These are phyloP conservation scores for Coelopa frigida DNA, from an alignment of 1,140 invertebrate genomes.

Conservation along the genomic window DNA sequence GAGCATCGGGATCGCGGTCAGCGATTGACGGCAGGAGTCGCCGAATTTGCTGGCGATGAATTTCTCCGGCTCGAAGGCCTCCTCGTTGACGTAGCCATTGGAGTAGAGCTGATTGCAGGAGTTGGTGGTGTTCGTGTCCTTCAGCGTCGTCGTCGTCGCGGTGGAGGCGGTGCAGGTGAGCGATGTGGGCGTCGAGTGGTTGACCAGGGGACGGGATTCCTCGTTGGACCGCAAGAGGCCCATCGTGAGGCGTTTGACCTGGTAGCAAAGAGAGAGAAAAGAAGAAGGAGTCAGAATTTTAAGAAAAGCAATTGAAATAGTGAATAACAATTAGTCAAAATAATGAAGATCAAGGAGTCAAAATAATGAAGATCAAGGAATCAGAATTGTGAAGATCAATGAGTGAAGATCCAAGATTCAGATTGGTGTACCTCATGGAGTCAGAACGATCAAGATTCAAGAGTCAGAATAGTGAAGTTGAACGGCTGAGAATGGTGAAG, in stretches of 20 bases:
- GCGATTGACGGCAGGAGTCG: constrained; percentile 37
- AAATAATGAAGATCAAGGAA: too few relatives aligned
- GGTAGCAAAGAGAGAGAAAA: neutral
- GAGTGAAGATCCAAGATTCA: too few relatives aligned
- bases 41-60: constrained; percentile 41
- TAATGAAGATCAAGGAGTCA: too few relatives aligned
- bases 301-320: too few relatives aligned
- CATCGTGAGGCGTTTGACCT: constrained; percentile 41
- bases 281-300: too few relatives aligned
- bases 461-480: too few relatives aligned
- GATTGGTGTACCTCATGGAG: too few relatives aligned
- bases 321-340: too few relatives aligned
- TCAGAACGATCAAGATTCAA: too few relatives aligned
- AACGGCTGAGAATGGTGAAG: too few relatives aligned
- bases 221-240: constrained; percentile 44
- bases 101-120: constrained; percentile 33
- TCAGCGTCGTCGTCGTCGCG: constrained; percentile 43
- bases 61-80: constrained; percentile 49
- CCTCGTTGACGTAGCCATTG: constrained; percentile 68
- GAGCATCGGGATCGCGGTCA: constrained; percentile 38
- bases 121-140: constrained; percentile 45
- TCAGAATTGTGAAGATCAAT: too few relatives aligned
- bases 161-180: constrained; percentile 12
- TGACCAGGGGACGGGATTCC: constrained; percentile 54
- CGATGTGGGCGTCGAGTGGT: constrained; percentile 26